These are phyloP conservation scores for Coboldia fuscipes DNA, from an alignment of 1,140 invertebrate species.

Conservation along the genomic window DNA sequence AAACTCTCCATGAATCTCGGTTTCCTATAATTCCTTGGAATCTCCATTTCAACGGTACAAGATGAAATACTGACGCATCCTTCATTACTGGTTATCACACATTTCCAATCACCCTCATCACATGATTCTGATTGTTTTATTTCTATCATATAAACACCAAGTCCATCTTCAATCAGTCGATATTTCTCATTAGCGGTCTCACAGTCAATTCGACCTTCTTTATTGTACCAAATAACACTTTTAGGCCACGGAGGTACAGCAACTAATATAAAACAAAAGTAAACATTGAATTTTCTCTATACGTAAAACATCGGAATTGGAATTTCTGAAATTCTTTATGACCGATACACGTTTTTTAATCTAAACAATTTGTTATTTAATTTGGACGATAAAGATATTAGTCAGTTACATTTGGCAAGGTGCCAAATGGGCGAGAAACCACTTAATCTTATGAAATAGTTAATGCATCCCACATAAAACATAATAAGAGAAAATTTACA, in stretches of 20 bases:
- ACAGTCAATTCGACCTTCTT: slow-evolving; percentile 49
- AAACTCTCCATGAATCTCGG: slow-evolving; percentile 75
- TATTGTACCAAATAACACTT: slow-evolving; percentile 63
- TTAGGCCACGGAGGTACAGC: slow-evolving; percentile 63
- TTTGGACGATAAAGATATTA: too few species aligned
- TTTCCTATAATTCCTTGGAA: slow-evolving; percentile 74
- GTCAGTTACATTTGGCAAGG: too few species aligned
- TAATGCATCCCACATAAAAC: too few species aligned
- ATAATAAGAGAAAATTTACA: too few species aligned
- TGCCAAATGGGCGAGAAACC: too few species aligned
- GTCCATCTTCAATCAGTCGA: slow-evolving; percentile 51
- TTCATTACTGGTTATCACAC: slow-evolving; percentile 49
- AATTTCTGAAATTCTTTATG: too few species aligned
- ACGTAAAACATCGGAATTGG: too few species aligned
- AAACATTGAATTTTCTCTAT: slow-evolving; percentile 2
- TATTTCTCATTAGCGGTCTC: slow-evolving; percentile 37
- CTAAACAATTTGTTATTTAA: too few species aligned
- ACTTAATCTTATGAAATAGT: too few species aligned
- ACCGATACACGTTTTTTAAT: too few species aligned
- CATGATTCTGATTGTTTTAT: slow-evolving; percentile 46
- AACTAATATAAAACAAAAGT: slow-evolving; percentile 23
- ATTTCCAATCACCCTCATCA: slow-evolving; percentile 78
- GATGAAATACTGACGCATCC: slow-evolving; percentile 48
- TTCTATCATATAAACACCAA: slow-evolving; percentile 55
- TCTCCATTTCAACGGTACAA: slow-evolving; percentile 47